phyloP scores from a whole-genome alignment of 2,113 vertebrate genomes.

The Melanotaenia duboulayi region DNA sequence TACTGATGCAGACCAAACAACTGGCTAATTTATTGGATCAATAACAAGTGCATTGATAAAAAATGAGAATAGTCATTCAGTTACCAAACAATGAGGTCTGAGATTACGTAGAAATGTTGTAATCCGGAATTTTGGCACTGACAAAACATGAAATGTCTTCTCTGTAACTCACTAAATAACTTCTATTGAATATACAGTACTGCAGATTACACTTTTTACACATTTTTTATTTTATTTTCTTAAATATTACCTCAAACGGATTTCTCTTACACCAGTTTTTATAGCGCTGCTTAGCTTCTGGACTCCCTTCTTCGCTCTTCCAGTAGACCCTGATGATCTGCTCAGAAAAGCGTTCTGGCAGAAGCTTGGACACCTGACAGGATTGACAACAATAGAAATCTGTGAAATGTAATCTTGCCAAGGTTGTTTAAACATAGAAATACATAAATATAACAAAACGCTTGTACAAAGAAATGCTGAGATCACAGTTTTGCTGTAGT shows the following conservation, averaged over 20 bases:
- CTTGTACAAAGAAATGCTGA: background rate
- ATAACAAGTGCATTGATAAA: too few species aligned
- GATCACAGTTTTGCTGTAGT: background rate
- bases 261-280: conserved; percentile 81
- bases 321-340: conserved; percentile 87
- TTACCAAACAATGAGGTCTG: too few species aligned
- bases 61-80: too few species aligned
- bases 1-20: too few species aligned
- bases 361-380: conserved; percentile 85
- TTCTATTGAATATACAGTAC: too few species aligned
- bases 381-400: conserved; percentile 3
- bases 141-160: too few species aligned
- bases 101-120: too few species aligned
- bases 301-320: conserved; percentile 75
- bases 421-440: fast-evolving
- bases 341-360: conserved; percentile 84
- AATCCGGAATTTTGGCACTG: too few species aligned
- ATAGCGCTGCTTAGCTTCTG: conserved; percentile 78
- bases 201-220: background rate
- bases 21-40: too few species aligned
- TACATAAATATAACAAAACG: background rate
- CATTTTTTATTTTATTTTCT: too few species aligned
- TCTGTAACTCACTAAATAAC: too few species aligned
- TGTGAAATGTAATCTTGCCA: background rate
- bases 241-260: conserved; percentile 79